A percentile compares a stretch with the other conserved stretches of the same genome.
These are phyloP conservation scores for Ectropis crepuscularia DNA, from an alignment of 2,888 invertebrate species.

Conservation along the genomic window DNA sequence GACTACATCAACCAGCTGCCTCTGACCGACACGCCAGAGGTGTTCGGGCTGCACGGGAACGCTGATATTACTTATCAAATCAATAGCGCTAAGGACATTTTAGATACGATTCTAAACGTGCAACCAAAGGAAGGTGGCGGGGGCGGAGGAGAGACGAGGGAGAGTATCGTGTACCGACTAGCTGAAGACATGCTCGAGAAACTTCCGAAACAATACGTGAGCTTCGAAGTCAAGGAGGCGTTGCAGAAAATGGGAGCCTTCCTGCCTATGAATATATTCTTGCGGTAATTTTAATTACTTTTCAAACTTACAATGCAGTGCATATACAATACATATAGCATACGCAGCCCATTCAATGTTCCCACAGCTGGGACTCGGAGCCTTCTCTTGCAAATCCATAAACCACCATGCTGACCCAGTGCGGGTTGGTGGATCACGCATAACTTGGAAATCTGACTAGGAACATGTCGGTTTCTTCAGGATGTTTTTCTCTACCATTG, in stretches of 20 bases:
- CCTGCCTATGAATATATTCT: slow-evolving; percentile 97
- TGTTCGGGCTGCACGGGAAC: slow-evolving; percentile 97
- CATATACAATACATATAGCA: too few relatives aligned
- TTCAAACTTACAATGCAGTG: too few relatives aligned
- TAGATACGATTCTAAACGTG: slow-evolving; percentile 97
- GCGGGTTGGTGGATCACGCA: too few relatives aligned
- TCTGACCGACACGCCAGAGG: slow-evolving; percentile 95
- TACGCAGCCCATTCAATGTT: too few relatives aligned
- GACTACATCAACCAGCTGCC: slow-evolving; percentile 95
- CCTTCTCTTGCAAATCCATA: neutral
- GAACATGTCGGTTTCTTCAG: too few relatives aligned
- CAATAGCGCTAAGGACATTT: slow-evolving; percentile 96
- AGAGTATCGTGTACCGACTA: slow-evolving; percentile 95
- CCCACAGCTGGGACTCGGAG: too few relatives aligned
- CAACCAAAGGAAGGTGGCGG: slow-evolving; percentile 98
- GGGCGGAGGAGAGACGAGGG: slow-evolving; percentile 96
- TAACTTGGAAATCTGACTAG: too few relatives aligned
- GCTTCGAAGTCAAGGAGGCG: slow-evolving; percentile 95
- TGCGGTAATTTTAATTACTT: slow-evolving; percentile 76
- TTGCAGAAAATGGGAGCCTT: slow-evolving; percentile 96
- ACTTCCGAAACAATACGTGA: slow-evolving; percentile 93
- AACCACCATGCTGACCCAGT: neutral
- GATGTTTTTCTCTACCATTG: too few relatives aligned
- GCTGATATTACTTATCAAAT: slow-evolving; percentile 99
- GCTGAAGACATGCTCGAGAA: slow-evolving; percentile 95